Percentiles rank a stretch among this genome's conserved stretches.
These are phyloP conservation scores for Geophilus truncorum DNA, from an alignment of 2,888 invertebrate genomes.

Conservation along the genomic window DNA sequence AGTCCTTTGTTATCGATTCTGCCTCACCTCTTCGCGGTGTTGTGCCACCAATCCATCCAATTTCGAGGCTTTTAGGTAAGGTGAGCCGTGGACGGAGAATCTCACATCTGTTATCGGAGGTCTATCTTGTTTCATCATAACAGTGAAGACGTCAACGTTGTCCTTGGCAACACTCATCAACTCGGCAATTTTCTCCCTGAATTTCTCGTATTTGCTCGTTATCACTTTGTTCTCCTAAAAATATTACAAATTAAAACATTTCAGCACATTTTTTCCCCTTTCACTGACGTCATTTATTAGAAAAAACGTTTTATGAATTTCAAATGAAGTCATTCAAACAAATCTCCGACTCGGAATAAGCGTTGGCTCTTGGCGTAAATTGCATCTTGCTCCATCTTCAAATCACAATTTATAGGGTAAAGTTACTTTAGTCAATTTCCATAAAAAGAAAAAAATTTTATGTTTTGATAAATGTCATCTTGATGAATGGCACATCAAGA, in stretches of 20 bases:
- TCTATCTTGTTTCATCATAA: constrained; percentile 72
- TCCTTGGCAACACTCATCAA: constrained; percentile 77
- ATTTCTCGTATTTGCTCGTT: constrained; percentile 81
- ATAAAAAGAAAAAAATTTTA: neutral
- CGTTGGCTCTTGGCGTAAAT: neutral
- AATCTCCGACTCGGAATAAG: neutral
- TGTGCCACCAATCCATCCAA: constrained; percentile 90
- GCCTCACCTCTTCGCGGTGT: constrained; percentile 72
- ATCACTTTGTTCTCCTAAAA: constrained; percentile 67
- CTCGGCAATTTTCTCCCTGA: constrained; percentile 77
- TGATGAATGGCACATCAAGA: neutral
- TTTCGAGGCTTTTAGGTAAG: constrained; percentile 89
- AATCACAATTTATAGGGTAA: neutral
- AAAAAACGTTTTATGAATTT: neutral
- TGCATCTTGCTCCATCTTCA: neutral
- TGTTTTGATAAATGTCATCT: neutral
- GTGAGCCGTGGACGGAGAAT: constrained; percentile 91
- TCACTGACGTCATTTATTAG: neutral
- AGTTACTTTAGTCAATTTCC: neutral
- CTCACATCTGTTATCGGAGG: constrained; percentile 86
- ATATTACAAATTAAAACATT: neutral
- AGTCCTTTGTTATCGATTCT: too few relatives aligned
- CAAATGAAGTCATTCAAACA: neutral
- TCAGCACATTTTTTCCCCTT: neutral
- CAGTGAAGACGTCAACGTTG: constrained; percentile 94